These are phyloP conservation scores for Melanotaenia pygmaea DNA, from an alignment of 2,797 vertebrate species.

Conservation along the genomic window DNA sequence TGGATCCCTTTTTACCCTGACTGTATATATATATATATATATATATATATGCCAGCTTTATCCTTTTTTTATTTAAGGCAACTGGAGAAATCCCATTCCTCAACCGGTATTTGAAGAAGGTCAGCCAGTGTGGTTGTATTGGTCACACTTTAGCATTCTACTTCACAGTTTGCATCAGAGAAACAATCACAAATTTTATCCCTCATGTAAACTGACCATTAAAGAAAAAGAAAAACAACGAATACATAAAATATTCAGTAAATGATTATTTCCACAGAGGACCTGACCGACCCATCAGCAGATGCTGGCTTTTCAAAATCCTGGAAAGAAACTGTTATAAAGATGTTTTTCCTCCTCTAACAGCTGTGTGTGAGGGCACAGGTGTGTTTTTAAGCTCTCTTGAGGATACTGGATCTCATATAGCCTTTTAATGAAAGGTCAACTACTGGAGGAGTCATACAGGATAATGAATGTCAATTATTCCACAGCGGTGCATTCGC, in stretches of 20 bases:
- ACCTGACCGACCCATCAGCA: neutral
- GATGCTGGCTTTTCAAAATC: neutral
- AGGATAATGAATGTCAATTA: constrained; percentile 9
- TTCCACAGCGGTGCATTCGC: neutral
- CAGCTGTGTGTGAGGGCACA: neutral
- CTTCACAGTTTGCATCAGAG: neutral
- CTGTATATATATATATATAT: neutral
- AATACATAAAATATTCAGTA: neutral
- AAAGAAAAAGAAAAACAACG: neutral
- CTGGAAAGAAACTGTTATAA: neutral
- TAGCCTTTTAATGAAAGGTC: neutral
- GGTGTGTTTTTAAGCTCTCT: neutral
- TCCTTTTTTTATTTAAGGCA: constrained; percentile 5
- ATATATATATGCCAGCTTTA: constrained; percentile 11
- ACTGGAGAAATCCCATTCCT: neutral
- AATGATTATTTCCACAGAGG: neutral
- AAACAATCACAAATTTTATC: neutral
- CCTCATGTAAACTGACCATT: neutral
- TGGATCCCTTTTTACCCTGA: constrained; percentile 10
- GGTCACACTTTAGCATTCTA: too few relatives aligned
- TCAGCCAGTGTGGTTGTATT: too few relatives aligned
- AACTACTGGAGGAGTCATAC: neutral
- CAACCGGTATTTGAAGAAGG: too few relatives aligned
- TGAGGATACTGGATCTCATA: neutral
- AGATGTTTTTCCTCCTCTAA: neutral